Percentiles rank a stretch among this genome's conserved stretches.
Conservation (phyloP, 2,888 invertebrate genomes). For the Drepanosiphum platanoidis region DNA sequence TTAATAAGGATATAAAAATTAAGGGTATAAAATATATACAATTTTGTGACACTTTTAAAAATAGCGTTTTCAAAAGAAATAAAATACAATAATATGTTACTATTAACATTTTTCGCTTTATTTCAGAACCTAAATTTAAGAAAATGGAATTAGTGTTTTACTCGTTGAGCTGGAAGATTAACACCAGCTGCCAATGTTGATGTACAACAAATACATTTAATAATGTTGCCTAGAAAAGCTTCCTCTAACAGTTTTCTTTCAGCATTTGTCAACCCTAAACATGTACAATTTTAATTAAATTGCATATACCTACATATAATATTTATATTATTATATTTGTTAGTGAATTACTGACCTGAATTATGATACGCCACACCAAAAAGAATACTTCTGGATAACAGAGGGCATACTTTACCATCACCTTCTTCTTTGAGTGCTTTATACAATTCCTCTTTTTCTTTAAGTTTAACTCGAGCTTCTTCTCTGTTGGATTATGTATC, state of each 20-base stretch:
- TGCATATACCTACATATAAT: background rate
- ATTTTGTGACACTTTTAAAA: background rate
- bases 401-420: conserved; percentile 74
- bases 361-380: conserved; percentile 95
- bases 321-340: background rate
- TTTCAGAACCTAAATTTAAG: background rate
- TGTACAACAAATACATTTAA: conserved; percentile 92
- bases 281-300: background rate
- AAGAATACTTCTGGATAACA: conserved; percentile 75
- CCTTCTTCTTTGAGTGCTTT: conserved; percentile 76
- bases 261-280: conserved; percentile 80
- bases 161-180: conserved; percentile 91
- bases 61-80: background rate
- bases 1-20: too few relatives aligned
- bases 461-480: conserved; percentile 67
- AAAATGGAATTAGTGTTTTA: conserved; percentile 65
- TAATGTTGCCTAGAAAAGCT: conserved; percentile 81
- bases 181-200: conserved; percentile 98
- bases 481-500: conserved; percentile 1
- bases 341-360: conserved; percentile 70
- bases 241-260: conserved; percentile 88
- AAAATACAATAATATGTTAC: too few relatives aligned
- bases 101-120: too few relatives aligned
- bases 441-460: conserved; percentile 74
- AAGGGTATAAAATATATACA: too few relatives aligned